Evolutionary conservation across 1,140 invertebrate species (phyloP).

Genomic region (Drosophila triauraria): DNA sequence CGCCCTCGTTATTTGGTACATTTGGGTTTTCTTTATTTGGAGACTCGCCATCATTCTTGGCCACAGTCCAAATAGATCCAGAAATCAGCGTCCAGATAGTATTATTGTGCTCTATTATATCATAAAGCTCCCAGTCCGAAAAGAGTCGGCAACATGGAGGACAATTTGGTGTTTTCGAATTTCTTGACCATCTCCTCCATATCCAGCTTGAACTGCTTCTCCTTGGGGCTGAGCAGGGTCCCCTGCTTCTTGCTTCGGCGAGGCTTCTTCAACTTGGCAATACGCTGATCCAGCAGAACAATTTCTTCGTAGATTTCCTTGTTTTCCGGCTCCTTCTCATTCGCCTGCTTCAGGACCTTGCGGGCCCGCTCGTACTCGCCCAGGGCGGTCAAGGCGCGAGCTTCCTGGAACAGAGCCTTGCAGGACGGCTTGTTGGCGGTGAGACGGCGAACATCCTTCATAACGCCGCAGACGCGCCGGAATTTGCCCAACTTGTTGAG

Average conservation of each 20-base stretch:
- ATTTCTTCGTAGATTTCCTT: conserved; percentile 59
- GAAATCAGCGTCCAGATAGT: conserved; percentile 46
- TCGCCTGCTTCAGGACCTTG: conserved; percentile 33
- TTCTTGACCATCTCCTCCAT: conserved; percentile 30
- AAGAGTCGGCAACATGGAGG: conserved; percentile 28
- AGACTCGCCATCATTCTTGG: conserved; percentile 20
- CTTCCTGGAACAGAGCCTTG: conserved; percentile 88
- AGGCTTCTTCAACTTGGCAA: conserved; percentile 53
- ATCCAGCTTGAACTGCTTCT: conserved; percentile 25
- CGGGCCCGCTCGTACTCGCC: conserved; percentile 74
- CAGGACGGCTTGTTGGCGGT: conserved; percentile 84
- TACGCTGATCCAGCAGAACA: conserved; percentile 24
- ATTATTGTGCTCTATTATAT: conserved; percentile 37
- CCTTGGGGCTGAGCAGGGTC: too few species aligned
- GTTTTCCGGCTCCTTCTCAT: conserved; percentile 55
- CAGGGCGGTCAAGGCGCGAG: conserved; percentile 87
- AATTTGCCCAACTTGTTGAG: conserved; percentile 88
- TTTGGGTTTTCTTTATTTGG: neutral
- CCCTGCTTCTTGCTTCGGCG: too few species aligned
- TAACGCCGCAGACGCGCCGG: conserved; percentile 86
- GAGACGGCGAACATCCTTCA: conserved; percentile 86
- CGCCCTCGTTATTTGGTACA: neutral
- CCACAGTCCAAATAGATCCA: conserved; percentile 41
- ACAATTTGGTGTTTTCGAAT: conserved; percentile 19
- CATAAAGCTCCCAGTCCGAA: conserved; percentile 22